A percentile compares a stretch with the other conserved stretches of the same genome.
phyloP scores from a whole-genome alignment of 2,888 invertebrate genomes.

The Drosophila neonasuta region DNA sequence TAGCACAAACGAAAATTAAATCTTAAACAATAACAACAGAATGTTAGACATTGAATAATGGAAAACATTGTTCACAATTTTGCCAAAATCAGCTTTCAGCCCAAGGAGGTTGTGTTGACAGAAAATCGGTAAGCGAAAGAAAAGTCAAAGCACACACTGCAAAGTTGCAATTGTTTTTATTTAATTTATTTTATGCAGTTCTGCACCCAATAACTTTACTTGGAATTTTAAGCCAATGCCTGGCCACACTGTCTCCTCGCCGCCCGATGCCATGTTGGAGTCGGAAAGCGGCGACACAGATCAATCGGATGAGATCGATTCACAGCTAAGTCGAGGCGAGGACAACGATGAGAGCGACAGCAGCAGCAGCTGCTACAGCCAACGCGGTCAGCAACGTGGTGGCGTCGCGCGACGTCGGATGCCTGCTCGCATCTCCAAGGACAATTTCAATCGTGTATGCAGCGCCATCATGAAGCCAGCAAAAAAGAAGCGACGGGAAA shows the following conservation, averaged over 20 bases:
- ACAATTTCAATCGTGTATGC: slow-evolving; percentile 74
- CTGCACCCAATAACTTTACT: slow-evolving; percentile 21
- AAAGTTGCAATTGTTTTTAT: not conserved
- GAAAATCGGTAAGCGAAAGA: slow-evolving; percentile 69
- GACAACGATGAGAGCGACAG: slow-evolving; percentile 59
- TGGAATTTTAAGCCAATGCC: slow-evolving; percentile 37
- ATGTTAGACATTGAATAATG: slow-evolving; percentile 65
- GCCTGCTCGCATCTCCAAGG: slow-evolving; percentile 76
- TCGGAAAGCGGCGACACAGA: slow-evolving; percentile 51
- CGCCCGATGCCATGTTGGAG: slow-evolving; percentile 42
- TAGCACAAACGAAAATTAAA: slow-evolving; percentile 25
- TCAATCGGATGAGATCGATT: slow-evolving; percentile 64
- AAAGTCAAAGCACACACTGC: too few species aligned
- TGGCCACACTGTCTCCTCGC: not conserved
- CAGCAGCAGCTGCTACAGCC: slow-evolving; percentile 22
- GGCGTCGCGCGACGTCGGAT: slow-evolving; percentile 70
- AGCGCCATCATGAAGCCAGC: slow-evolving; percentile 73
- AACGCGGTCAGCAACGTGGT: slow-evolving; percentile 46
- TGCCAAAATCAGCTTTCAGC: slow-evolving; percentile 75
- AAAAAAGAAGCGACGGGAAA: slow-evolving; percentile 63
- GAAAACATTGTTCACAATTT: slow-evolving; percentile 79
- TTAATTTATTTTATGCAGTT: slow-evolving; percentile 18
- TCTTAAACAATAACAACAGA: slow-evolving; percentile 18
- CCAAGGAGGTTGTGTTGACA: slow-evolving; percentile 60
- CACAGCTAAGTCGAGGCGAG: slow-evolving; percentile 53